Percentiles rank a stretch among this genome's conserved stretches.
Evolutionary conservation across 2,888 invertebrate species (phyloP).

Genomic region (Euclidia mi): DNA sequence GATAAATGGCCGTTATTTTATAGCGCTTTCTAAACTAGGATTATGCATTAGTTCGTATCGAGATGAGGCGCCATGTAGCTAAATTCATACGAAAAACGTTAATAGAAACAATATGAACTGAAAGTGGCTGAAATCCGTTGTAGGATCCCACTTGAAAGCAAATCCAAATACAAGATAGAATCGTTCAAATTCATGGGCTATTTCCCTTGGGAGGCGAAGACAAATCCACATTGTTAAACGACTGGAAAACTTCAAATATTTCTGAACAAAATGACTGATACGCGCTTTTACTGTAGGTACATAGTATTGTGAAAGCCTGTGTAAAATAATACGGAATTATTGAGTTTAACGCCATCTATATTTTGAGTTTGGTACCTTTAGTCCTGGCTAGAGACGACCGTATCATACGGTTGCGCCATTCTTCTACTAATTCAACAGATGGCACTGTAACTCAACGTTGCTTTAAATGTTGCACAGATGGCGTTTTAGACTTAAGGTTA

Average conservation of each 20-base stretch:
- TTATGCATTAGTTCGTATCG: no score
- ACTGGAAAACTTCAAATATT: slow-evolving; percentile 43
- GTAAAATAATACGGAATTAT: not conserved
- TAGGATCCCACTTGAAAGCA: no score
- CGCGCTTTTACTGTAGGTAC: slow-evolving; percentile 13
- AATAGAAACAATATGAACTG: no score
- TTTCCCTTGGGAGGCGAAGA: slow-evolving; percentile 44
- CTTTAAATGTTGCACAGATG: not conserved
- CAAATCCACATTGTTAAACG: slow-evolving; percentile 40
- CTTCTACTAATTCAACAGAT: not conserved
- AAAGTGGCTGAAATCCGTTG: no score
- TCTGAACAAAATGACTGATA: slow-evolving; percentile 33
- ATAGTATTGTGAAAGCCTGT: slow-evolving; percentile 3
- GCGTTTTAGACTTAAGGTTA: no score
- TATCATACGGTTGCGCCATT: not conserved
- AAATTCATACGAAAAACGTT: no score
- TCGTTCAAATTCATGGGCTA: slow-evolving; percentile 52
- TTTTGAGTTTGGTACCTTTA: not conserved
- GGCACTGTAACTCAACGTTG: slow-evolving; percentile 3
- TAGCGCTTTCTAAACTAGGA: no score
- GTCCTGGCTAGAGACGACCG: no score
- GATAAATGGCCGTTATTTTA: no score
- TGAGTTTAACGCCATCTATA: slow-evolving; percentile 33
- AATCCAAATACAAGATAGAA: slow-evolving; percentile 34
- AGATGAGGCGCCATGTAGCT: no score